These are phyloP conservation scores for Pemphredon lugubris DNA, from an alignment of 2,888 invertebrate genomes.

Conservation along the genomic window DNA sequence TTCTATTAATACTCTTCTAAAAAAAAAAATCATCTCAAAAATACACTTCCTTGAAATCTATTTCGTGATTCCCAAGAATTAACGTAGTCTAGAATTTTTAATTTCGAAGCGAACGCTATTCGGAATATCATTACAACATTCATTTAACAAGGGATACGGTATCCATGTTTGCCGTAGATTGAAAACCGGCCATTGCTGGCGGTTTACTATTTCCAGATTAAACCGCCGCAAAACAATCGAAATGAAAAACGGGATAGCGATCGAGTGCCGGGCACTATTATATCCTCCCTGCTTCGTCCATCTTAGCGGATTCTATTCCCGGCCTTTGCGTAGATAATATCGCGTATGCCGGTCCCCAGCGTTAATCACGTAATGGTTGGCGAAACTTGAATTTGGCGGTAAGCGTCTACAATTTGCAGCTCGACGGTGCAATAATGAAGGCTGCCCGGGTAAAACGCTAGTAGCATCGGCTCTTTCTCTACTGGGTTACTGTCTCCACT, in stretches of 20 bases:
- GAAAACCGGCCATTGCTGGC: no score
- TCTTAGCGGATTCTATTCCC: conserved; percentile 52
- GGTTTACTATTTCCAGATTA: no score
- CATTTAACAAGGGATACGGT: no score
- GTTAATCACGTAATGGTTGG: conserved; percentile 58
- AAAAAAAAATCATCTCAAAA: no score
- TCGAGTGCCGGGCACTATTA: conserved; percentile 16
- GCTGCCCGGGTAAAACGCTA: conserved; percentile 43
- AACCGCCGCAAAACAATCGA: conserved; percentile 24
- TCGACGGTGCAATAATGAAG: conserved; percentile 59
- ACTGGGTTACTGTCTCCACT: conserved; percentile 21
- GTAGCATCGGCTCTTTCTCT: conserved; percentile 26
- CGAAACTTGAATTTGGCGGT: conserved; percentile 50
- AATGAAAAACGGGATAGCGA: conserved; percentile 44
- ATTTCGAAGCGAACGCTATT: no score
- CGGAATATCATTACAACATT: no score
- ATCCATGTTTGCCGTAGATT: no score
- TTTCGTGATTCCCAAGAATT: no score
- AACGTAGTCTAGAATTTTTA: no score
- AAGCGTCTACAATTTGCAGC: conserved; percentile 56
- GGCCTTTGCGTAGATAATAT: conserved; percentile 49
- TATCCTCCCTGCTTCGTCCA: conserved; percentile 20
- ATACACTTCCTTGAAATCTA: no score
- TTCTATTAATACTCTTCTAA: no score
- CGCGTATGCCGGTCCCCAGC: conserved; percentile 34